Evolutionary conservation across 2,888 invertebrate species (phyloP).

Genomic region (Agrochola lychnidis): DNA sequence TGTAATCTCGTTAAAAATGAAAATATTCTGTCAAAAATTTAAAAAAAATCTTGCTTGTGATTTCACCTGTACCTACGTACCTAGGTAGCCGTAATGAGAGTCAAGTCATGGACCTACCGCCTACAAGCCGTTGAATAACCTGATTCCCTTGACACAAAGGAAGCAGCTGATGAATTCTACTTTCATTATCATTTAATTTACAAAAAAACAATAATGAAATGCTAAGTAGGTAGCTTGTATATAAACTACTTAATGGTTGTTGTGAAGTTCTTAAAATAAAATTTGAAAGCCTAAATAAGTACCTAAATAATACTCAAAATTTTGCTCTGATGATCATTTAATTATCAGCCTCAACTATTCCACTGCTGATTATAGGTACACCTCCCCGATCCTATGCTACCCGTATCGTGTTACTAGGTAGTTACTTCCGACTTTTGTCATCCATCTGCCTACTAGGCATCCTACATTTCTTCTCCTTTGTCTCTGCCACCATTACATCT

Average conservation of each 20-base stretch:
- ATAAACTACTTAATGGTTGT: not conserved
- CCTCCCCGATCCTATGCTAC: too few relatives aligned
- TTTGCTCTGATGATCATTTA: not conserved
- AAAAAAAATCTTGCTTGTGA: not conserved
- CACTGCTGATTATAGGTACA: not conserved
- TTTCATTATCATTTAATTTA: slow-evolving; percentile 42
- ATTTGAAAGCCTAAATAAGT: not conserved
- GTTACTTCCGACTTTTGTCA: not conserved
- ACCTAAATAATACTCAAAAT: not conserved
- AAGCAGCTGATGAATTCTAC: slow-evolving; percentile 51
- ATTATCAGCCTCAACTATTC: not conserved
- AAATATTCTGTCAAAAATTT: not conserved
- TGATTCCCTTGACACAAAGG: slow-evolving; percentile 55
- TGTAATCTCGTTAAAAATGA: not conserved
- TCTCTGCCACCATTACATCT: not conserved
- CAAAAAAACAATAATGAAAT: slow-evolving; percentile 10
- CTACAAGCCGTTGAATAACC: slow-evolving; percentile 24
- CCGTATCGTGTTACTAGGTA: not conserved
- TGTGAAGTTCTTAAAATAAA: not conserved
- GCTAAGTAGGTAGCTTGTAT: slow-evolving; percentile 19
- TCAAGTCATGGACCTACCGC: slow-evolving; percentile 32
- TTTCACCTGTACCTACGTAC: not conserved
- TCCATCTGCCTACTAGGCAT: not conserved
- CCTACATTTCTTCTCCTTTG: not conserved
- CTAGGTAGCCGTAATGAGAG: not conserved